Percentiles rank a stretch among this genome's conserved stretches.
These are phyloP conservation scores for Akabosia matsudoensis DNA, from an alignment of 1,140 invertebrate species.

Conservation along the genomic window DNA sequence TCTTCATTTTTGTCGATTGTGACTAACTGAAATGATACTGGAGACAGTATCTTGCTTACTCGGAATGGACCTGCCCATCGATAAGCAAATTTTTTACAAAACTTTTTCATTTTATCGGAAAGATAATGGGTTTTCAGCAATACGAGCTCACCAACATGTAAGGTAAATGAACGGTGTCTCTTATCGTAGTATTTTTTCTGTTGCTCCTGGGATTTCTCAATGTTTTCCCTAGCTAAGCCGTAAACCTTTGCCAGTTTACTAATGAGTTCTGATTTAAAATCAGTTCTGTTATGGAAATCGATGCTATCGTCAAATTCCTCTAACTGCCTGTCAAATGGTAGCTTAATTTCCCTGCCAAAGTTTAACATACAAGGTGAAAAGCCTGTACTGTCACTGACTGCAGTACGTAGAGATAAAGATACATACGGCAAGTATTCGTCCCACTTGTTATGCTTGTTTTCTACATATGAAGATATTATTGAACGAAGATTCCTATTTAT, in stretches of 20 bases:
- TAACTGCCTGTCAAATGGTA: not conserved
- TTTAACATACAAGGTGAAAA: conserved; percentile 51
- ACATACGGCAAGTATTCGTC: conserved; percentile 49
- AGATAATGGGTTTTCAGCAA: not conserved
- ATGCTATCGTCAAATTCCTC: not conserved
- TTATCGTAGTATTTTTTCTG: not conserved
- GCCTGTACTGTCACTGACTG: conserved; percentile 49
- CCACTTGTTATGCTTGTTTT: conserved; percentile 49
- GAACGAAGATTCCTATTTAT: conserved; percentile 53
- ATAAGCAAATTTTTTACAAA: not conserved
- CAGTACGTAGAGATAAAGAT: conserved; percentile 53
- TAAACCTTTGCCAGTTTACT: not conserved
- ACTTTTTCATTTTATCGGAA: not conserved
- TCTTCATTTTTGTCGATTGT: not conserved
- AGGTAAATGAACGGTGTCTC: not conserved
- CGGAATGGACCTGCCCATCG: not conserved
- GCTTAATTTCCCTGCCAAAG: conserved; percentile 49
- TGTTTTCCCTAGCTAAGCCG: not conserved
- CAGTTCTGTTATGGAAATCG: not conserved
- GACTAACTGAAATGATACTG: not conserved
- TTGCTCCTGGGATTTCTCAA: not conserved
- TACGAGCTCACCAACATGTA: not conserved
- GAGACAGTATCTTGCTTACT: not conserved
- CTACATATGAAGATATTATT: conserved; percentile 50
- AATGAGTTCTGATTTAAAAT: not conserved